Evolutionary conservation across 2,113 vertebrate species (phyloP).

Genomic region (Cebus imitator): DNA sequence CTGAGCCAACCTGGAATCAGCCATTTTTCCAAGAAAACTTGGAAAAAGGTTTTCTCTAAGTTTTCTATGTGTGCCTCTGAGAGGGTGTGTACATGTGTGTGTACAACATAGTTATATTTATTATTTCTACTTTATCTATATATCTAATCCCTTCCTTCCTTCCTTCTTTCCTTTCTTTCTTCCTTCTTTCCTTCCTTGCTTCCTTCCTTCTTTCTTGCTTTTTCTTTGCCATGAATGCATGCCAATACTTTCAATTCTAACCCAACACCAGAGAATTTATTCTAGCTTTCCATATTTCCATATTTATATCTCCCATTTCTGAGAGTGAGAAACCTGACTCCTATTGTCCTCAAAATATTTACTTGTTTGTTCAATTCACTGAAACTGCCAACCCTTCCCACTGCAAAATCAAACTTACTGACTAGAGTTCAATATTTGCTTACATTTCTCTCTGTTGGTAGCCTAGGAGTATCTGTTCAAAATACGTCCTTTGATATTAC

Average conservation of each 20-base stretch:
- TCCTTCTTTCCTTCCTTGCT: too few relatives aligned
- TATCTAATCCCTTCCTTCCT: background rate
- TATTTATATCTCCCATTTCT: background rate
- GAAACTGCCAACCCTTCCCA: background rate
- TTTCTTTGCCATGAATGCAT: background rate
- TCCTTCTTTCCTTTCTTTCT: too few relatives aligned
- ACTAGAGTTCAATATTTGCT: background rate
- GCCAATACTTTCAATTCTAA: background rate
- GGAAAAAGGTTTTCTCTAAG: too few relatives aligned
- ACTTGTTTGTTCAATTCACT: background rate
- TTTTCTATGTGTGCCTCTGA: background rate
- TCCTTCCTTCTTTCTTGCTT: too few relatives aligned
- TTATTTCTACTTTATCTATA: background rate
- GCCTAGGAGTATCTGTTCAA: background rate
- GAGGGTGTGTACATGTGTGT: background rate
- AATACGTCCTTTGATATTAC: background rate
- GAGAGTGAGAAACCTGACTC: background rate
- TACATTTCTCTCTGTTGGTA: background rate
- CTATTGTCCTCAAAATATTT: background rate
- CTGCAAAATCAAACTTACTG: background rate
- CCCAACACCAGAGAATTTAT: background rate
- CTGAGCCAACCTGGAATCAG: background rate
- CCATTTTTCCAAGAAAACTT: background rate
- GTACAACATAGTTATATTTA: background rate
- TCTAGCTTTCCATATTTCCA: background rate